Conservation (phyloP, 2,888 invertebrate species). For the Strigamia crassipes region DNA sequence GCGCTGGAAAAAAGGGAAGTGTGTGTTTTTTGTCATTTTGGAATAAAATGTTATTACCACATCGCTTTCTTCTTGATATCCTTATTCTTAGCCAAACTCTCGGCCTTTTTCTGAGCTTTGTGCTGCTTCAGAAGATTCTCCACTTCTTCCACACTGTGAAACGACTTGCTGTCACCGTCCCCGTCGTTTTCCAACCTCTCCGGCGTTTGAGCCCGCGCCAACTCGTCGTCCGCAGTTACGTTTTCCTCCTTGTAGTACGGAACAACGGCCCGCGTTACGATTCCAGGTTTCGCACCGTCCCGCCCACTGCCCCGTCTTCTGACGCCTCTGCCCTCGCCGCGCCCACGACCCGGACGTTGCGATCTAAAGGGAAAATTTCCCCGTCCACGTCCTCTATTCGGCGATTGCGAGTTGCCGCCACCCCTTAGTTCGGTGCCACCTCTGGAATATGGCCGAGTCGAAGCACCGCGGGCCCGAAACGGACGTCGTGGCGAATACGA, state of each 20-base stretch:
- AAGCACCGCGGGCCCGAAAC: neutral
- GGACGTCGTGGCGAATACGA: neutral
- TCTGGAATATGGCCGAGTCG: neutral
- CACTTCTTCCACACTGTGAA: constrained; percentile 37
- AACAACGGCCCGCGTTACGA: neutral
- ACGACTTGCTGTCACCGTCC: neutral
- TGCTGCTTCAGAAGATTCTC: constrained; percentile 39
- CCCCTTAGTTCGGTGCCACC: neutral
- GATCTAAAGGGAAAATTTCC: neutral
- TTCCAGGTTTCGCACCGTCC: neutral
- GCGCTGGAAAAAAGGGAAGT: too few relatives aligned
- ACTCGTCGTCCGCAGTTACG: neutral
- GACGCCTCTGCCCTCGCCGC: neutral
- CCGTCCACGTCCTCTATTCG: neutral
- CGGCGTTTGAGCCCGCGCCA: neutral
- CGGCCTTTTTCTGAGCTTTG: constrained; percentile 44
- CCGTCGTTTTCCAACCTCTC: neutral
- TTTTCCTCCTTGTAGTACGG: neutral
- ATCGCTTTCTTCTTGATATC: neutral
- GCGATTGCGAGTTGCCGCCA: neutral
- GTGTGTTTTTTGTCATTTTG: neutral
- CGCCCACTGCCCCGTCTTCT: neutral
- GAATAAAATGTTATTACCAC: neutral
- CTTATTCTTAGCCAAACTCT: constrained; percentile 19
- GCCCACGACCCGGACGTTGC: neutral